phyloP scores from a whole-genome alignment of 2,113 vertebrate species.

The Callionymus lyra region DNA sequence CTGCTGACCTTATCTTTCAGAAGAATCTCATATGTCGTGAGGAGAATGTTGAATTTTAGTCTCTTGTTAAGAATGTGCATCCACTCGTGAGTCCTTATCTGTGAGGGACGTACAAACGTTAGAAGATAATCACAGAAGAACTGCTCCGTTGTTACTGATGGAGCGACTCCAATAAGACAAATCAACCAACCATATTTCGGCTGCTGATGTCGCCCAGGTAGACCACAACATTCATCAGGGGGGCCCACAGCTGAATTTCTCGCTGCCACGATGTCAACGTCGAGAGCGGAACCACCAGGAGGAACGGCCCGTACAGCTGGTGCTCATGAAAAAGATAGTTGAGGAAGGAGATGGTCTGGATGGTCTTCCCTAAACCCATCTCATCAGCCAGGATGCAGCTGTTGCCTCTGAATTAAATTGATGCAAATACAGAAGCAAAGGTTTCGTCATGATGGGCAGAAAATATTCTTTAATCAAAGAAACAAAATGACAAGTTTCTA shows the following conservation, averaged over 20 bases:
- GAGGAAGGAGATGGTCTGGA: slow-evolving; percentile 94
- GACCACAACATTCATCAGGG: slow-evolving; percentile 91
- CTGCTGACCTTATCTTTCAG: slow-evolving; percentile 89
- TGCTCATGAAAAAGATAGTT: slow-evolving; percentile 92
- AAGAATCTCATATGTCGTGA: slow-evolving; percentile 96
- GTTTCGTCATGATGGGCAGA: neutral
- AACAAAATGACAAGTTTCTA: too few species aligned
- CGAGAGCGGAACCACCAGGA: slow-evolving; percentile 91
- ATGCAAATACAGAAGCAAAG: slow-evolving; percentile 5
- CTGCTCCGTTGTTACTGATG: too few species aligned
- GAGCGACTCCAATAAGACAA: neutral
- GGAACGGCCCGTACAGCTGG: slow-evolving; percentile 88
- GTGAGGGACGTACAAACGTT: slow-evolving; percentile 2
- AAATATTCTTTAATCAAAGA: neutral
- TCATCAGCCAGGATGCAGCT: slow-evolving; percentile 97
- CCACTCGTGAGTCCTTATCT: slow-evolving; percentile 98
- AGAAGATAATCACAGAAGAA: too few species aligned
- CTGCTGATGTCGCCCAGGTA: slow-evolving; percentile 95
- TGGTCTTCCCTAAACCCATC: slow-evolving; percentile 97
- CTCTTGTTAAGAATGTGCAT: slow-evolving; percentile 91
- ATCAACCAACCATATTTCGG: slow-evolving; percentile 84
- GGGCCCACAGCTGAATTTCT: slow-evolving; percentile 91
- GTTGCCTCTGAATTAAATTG: slow-evolving; percentile 72
- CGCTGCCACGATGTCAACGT: slow-evolving; percentile 98
- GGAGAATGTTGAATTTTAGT: slow-evolving; percentile 90